phyloP scores from a whole-genome alignment of 2,888 invertebrate species.

The Amphimallon solstitiale region DNA sequence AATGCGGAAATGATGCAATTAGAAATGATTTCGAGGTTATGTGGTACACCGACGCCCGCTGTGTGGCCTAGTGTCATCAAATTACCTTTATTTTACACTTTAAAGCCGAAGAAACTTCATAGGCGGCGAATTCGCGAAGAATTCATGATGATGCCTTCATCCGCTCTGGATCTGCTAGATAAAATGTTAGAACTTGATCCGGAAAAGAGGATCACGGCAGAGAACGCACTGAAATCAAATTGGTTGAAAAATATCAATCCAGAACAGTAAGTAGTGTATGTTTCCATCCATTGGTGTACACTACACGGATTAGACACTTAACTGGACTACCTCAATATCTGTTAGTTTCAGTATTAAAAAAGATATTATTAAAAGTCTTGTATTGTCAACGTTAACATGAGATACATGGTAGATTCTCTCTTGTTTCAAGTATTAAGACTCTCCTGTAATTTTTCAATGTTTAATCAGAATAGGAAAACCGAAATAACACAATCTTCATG shows the following conservation, averaged over 20 bases:
- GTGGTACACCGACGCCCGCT: conserved; percentile 95
- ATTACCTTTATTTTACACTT: conserved; percentile 89
- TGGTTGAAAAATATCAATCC: conserved; percentile 94
- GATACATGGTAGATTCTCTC: no score
- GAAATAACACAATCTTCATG: no score
- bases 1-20: conserved; percentile 93
- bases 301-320: no score
- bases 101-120: conserved; percentile 91
- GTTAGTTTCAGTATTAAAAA: no score
- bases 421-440: no score
- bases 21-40: conserved; percentile 92
- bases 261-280: conserved; percentile 84
- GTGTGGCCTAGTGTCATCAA: conserved; percentile 97
- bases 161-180: conserved; percentile 91
- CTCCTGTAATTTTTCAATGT: no score
- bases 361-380: no score
- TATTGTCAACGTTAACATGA: no score
- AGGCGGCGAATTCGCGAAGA: conserved; percentile 90
- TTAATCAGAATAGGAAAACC: no score
- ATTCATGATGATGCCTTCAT: conserved; percentile 89
- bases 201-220: conserved; percentile 90
- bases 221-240: conserved; percentile 89
- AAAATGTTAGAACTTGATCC: conserved; percentile 97
- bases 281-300: no score
- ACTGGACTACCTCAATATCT: no score